phyloP scores from a whole-genome alignment of 2,888 invertebrate genomes.

The Pseudococcus viburni region DNA sequence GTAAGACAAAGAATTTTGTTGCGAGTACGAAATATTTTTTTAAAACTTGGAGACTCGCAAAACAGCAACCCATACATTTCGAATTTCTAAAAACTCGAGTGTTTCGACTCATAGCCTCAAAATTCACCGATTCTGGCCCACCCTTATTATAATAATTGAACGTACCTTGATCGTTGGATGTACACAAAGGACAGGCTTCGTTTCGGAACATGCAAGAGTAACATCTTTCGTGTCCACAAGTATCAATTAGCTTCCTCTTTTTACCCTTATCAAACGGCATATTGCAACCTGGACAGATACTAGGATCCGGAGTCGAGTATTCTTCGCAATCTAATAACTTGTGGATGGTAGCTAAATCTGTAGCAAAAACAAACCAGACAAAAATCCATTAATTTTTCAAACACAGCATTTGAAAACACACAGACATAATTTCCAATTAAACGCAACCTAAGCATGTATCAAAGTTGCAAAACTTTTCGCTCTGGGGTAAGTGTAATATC shows the following conservation, averaged over 20 bases:
- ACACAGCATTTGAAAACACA: too few species aligned
- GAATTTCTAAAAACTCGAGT: too few species aligned
- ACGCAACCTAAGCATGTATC: too few species aligned
- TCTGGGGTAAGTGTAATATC: neutral
- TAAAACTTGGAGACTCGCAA: too few species aligned
- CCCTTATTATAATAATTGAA: neutral
- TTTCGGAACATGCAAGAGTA: conserved; percentile 95
- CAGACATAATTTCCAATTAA: too few species aligned
- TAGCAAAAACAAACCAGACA: neutral
- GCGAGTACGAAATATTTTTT: too few species aligned
- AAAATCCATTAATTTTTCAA: neutral
- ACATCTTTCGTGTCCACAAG: conserved; percentile 95
- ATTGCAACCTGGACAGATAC: conserved; percentile 85
- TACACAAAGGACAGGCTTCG: conserved; percentile 91
- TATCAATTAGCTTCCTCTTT: conserved; percentile 93
- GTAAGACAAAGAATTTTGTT: too few species aligned
- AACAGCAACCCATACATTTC: too few species aligned
- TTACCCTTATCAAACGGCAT: conserved; percentile 98
- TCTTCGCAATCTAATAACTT: conserved; percentile 65
- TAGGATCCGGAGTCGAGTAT: conserved; percentile 69
- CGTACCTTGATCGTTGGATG: conserved; percentile 68
- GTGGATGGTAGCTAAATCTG: conserved; percentile 66
- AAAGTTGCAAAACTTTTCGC: too few species aligned
- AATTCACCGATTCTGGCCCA: neutral
- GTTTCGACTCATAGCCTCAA: too few species aligned